Evolutionary conservation across 2,113 vertebrate genomes (phyloP), one percentile per base, ranked within the genome.

Genomic region (Trinectes maculatus): DNA sequence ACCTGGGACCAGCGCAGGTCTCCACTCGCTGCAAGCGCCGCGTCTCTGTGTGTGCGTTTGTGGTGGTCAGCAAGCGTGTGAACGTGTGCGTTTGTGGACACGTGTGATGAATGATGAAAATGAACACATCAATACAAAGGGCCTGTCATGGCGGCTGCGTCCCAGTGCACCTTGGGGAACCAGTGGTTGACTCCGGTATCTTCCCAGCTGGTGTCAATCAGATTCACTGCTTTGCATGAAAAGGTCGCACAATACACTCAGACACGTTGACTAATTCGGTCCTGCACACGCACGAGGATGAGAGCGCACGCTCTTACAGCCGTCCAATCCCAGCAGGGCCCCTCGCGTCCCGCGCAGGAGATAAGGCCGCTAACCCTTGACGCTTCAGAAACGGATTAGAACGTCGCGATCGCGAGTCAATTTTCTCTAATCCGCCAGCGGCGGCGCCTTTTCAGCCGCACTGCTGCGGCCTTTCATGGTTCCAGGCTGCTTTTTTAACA

Each of bases 51-150:
- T 63, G 47, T 18, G 18, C 47, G 36, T 40, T 29, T 29, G 49
- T 21, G 33, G n/a, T n/a, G n/a, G n/a, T n/a, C n/a, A n/a, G n/a
- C 24, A 12, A 56, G 22, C 40, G 22, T 47, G 25, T 11, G 13
- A 18, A 18, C 28, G 28, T 70, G 37, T 47, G 56, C 37, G 26
- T 69, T 21, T 58, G 22, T 52, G 74, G 68, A 74, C 69, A 62
- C 13, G n/a, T 1, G 47, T 83, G 87, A 87, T 82, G 49, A 82
- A 89, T 83, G 82, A 79, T 63, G 75, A 75, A 85, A 71, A 87
- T 52, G 66, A 81, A 53, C 72, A 85, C 85, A 88, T 87, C 83
- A 77, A 89, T 87, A 83, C 80, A 81, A 85, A 87, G 60, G 62
- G 46, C 72, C 80, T 76, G 85, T 78, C 85, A 80, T 49, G 16